Base-by-base conservation (phyloP, 1,140 invertebrate species). In the Drosophila sucinea region DNA sequence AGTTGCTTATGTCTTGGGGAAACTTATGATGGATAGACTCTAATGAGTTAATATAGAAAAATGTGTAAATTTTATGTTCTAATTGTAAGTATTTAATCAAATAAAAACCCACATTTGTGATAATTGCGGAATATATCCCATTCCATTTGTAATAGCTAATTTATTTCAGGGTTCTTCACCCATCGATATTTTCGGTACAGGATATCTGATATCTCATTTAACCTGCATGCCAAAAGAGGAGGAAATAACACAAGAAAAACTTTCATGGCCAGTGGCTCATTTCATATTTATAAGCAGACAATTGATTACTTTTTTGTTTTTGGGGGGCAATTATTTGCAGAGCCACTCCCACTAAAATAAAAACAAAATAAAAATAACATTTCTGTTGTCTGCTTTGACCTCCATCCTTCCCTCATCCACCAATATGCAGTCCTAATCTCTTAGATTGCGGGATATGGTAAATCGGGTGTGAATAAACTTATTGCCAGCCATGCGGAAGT, bases 211-310 rank as follows among this genome's bases (percentile, higher is more conserved):
- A 51, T 10, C 23, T n/a, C 23, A 27, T 10, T 51, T 51, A 23
- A 51, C 44, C 44, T 51, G 23, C 11, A 30, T 29, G 38, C 29
- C 35, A 38, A 57, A 64, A 62, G 58, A 56, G 23, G 33, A 67
- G n/a, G 32, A 51, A 60, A 47, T 11, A 55, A 35, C 6, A 33
- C 30, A 55, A 70, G 32, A 47, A 30, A 58, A 51, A 27, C 44
- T 29, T 33, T 67, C 57, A 68, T 38, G 41, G 23, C 47, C 40
- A 29, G 27, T 8, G 44, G 55, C 41, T 77, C 62, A 77, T 73
- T 60, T 77, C 35, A 79, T 77, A 77, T 79, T 77, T 77, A 79
- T 79, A 73, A 77, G 66, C 66, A 65, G 62, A 60, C 66, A 77
- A 77, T 79, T 79, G 74, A 77, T 79, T 77, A 57, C 67, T 67